Base-by-base conservation (phyloP, 2,797 vertebrate species). In the Alcedo atthis region DNA sequence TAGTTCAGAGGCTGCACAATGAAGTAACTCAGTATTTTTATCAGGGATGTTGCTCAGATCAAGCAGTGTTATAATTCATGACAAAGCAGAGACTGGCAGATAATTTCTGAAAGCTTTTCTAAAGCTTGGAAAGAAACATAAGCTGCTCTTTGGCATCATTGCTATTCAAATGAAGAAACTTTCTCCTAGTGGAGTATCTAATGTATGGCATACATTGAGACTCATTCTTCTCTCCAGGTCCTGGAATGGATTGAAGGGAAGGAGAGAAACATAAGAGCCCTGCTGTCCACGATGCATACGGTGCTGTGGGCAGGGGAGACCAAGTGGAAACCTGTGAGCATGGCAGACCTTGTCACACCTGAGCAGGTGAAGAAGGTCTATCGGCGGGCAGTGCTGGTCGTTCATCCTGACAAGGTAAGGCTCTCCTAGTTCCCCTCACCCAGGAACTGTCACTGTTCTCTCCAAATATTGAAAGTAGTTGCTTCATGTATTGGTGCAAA, bases 201-300 rank as follows among this genome's bases (percentile, higher is more conserved):
- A 85, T 1, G 10, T 15, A 57, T 82, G 64, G 37, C 43, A 45
- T 40, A 61, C 82, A 54, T 4, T 16, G 49, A 85, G 68, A 42
- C 30, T 71, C 6, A 0, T 63, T 87, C 22, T 85, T 91, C 6
- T 68, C 30, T 87, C 64, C 96, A 99, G 99, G 98, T 99, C 78
- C 97, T 99, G 91, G 99, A 99, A 87, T 99, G 99, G 99, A 99
- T 99, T 54, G 99, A 99, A 96, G 99, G 99, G 63, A 99, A 99
- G 96, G 99, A 99, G 97, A 98, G 99, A 74, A 99, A 99, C 74
- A 99, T 99, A 95, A 98, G 99, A 54, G 99, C 99, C 3, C 97
- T 99, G 90, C 98, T 99, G 35, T 99, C 99, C 94, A 99, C 99
- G 16, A 99, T 99, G 99, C 99, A 99, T 85, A 99, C 99, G 0